These are phyloP conservation scores for Lepidochitona cinerea DNA, from an alignment of 2,888 invertebrate species.

Conservation along the genomic window DNA sequence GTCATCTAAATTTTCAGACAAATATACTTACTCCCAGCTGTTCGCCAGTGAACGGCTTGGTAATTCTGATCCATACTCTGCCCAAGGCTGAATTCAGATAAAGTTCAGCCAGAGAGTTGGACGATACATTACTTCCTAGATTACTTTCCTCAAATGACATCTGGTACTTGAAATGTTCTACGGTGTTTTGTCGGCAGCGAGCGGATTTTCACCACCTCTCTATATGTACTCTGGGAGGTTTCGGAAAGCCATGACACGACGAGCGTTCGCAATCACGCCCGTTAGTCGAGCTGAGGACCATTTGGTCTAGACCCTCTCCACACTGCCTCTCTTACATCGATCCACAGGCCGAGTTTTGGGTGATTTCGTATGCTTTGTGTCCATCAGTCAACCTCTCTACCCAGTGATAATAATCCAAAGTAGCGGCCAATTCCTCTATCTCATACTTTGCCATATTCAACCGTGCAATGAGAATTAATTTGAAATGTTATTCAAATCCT, in stretches of 20 bases:
- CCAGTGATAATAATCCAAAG: constrained; percentile 7
- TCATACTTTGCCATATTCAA: constrained; percentile 1
- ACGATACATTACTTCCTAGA: no score
- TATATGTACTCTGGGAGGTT: background rate
- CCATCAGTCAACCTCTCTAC: background rate
- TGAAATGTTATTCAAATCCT: no score
- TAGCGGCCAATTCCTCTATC: background rate
- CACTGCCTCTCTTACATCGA: background rate
- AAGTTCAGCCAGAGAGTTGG: no score
- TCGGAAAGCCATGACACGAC: background rate
- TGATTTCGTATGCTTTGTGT: background rate
- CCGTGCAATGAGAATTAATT: no score
- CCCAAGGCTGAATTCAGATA: no score
- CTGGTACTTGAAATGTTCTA: no score
- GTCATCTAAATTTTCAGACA: no score
- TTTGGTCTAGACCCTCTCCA: background rate
- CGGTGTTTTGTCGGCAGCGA: no score
- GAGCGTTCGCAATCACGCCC: background rate
- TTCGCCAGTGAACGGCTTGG: no score
- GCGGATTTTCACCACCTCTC: background rate
- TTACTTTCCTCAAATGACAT: no score
- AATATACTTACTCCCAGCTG: no score
- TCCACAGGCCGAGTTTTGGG: background rate
- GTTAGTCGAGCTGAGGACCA: background rate
- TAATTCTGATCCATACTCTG: no score